A percentile compares a stretch with the other conserved stretches of the same genome.
Evolutionary conservation across 2,113 vertebrate genomes (phyloP).

Genomic region (Climacteris rufus): DNA sequence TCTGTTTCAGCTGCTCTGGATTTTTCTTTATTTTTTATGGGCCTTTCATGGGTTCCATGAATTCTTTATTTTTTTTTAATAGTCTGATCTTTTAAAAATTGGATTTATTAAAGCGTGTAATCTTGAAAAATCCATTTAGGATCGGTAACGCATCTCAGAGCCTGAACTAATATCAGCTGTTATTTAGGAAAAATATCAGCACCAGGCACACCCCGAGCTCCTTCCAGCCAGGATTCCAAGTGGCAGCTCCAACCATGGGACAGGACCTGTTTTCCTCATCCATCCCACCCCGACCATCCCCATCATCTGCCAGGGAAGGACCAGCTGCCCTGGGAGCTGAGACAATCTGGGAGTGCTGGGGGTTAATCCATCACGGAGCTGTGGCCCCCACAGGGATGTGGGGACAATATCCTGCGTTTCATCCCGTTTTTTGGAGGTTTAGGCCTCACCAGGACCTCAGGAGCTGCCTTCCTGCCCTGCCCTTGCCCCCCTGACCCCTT

Average conservation of each 20-base stretch:
- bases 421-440: fast-evolving
- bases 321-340: neutral
- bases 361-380: neutral
- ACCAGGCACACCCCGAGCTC: neutral
- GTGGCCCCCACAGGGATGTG: neutral
- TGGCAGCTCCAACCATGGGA: neutral
- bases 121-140: neutral
- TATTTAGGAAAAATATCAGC: neutral
- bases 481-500: neutral
- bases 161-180: neutral
- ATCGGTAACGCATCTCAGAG: neutral
- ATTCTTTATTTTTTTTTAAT: neutral
- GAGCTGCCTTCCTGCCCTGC: neutral
- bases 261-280: neutral
- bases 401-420: no score
- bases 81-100: neutral
- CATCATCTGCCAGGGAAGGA: neutral
- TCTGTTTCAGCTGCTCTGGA: neutral
- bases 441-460: neutral
- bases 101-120: neutral
- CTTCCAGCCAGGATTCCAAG: neutral
- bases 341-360: neutral
- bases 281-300: neutral
- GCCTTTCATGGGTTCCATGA: neutral
- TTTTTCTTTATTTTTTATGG: neutral